phyloP scores from a whole-genome alignment of 1,140 invertebrate genomes.

The Tribolium castaneum region DNA sequence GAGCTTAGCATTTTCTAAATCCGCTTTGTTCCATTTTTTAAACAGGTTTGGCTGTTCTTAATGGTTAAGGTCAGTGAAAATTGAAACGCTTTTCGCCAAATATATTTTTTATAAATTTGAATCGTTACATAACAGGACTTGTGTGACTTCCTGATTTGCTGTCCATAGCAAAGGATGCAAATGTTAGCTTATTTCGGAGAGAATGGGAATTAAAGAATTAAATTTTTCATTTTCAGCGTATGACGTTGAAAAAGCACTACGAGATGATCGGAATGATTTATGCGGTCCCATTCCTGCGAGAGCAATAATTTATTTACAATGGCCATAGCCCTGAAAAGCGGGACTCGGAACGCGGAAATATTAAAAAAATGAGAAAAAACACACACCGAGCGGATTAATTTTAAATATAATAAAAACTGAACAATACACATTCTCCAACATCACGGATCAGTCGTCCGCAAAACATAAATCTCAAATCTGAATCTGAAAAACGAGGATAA shows the following conservation, averaged over 20 bases:
- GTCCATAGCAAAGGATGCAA: neutral
- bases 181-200: neutral
- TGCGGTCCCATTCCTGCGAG: neutral
- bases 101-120: neutral
- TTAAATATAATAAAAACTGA: conserved; percentile 35
- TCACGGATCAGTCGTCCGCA: conserved; percentile 47
- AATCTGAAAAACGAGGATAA: conserved; percentile 53
- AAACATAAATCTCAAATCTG: conserved; percentile 53
- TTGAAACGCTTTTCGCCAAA: neutral
- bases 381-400: conserved; percentile 29
- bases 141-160: no score
- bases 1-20: neutral
- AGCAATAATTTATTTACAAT: conserved; percentile 34
- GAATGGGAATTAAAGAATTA: neutral
- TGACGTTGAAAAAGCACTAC: neutral
- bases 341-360: conserved; percentile 10
- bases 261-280: conserved; percentile 5
- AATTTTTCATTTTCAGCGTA: neutral
- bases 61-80: neutral
- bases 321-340: conserved; percentile 6
- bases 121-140: neutral
- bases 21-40: neutral
- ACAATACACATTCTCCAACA: conserved; percentile 47
- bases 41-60: neutral
- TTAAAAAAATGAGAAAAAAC: neutral